Conservation (phyloP, 2,113 vertebrate genomes). For the Nesogale talazaci region DNA sequence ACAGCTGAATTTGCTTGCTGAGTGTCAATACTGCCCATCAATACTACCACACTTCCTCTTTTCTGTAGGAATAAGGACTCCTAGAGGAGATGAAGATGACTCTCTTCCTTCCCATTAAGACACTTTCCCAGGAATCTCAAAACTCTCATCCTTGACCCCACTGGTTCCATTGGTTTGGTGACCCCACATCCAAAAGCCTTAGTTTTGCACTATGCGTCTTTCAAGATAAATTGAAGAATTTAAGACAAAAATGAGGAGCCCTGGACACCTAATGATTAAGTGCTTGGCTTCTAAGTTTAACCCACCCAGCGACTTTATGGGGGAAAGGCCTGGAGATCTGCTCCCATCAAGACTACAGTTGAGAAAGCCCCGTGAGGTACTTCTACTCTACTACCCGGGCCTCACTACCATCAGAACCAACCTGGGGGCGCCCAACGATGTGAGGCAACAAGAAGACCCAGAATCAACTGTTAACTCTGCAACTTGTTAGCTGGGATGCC, state of each 20-base stretch:
- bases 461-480: not conserved
- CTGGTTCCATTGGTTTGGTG: no score
- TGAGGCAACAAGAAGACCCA: not conserved
- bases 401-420: not conserved
- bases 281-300: not conserved
- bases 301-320: not conserved
- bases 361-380: not conserved
- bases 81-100: not conserved
- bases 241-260: no score
- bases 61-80: not conserved
- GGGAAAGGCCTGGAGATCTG: not conserved
- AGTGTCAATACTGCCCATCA: not conserved
- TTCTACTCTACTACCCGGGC: not conserved
- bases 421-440: not conserved
- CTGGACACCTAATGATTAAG: not conserved
- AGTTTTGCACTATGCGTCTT: not conserved
- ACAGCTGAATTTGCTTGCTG: not conserved
- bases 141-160: not conserved
- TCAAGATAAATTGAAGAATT: not conserved
- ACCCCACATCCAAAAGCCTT: not conserved
- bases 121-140: not conserved
- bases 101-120: not conserved
- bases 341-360: not conserved
- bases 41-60: not conserved
- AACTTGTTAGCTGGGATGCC: not conserved